Conservation (phyloP, 1,140 invertebrate genomes). For the Rhysida immarginata region DNA sequence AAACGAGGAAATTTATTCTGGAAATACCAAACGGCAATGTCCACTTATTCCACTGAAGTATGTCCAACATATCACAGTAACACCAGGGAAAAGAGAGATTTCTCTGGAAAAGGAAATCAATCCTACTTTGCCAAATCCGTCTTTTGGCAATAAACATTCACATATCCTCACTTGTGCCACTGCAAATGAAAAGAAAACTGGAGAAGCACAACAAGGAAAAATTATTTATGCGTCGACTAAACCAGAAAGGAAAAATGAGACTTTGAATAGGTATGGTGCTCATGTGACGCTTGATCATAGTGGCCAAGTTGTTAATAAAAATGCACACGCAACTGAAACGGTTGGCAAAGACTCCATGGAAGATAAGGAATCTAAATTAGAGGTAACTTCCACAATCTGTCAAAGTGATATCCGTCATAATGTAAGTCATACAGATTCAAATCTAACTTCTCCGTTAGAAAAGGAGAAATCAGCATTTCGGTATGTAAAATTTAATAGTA, state of each 20-base stretch:
- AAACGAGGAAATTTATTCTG: no score
- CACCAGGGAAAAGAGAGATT: constrained; percentile 3
- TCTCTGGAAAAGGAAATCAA: no score
- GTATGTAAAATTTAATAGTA: neutral
- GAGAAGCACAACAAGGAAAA: constrained; percentile 2
- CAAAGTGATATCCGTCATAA: neutral
- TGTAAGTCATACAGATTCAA: neutral
- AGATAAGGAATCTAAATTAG: neutral
- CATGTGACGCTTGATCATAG: constrained; percentile 17
- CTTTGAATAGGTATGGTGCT: constrained; percentile 5
- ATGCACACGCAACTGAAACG: constrained; percentile 18
- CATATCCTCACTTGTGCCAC: no score
- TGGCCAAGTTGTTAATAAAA: constrained; percentile 18
- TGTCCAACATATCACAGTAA: constrained; percentile 13
- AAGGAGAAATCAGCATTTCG: neutral
- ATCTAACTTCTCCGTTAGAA: neutral
- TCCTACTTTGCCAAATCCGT: no score
- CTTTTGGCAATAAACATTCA: no score
- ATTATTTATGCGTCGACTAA: constrained; percentile 1
- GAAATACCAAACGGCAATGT: no score
- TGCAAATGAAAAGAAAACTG: neutral
- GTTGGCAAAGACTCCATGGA: constrained; percentile 7
- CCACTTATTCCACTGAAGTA: neutral
- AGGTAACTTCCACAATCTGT: neutral
- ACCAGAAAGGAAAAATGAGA: constrained; percentile 3